Evolutionary conservation across 2,888 invertebrate genomes (phyloP).

Genomic region (Meiosimyza platycephala): DNA sequence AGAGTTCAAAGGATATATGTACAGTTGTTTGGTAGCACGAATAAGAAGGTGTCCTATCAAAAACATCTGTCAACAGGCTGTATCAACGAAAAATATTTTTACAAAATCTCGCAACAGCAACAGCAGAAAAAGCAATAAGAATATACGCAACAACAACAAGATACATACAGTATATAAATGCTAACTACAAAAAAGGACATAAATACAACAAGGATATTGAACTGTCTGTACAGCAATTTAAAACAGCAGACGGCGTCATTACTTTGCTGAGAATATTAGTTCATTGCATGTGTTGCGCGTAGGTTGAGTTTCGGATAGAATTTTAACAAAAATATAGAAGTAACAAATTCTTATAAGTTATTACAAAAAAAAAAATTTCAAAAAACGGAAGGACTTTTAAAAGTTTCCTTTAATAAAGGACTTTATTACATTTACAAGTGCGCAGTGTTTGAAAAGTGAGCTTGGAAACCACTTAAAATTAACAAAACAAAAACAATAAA

Average conservation of each 20-base stretch:
- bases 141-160: background rate
- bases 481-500: background rate
- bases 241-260: background rate
- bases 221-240: constrained; percentile 1
- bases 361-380: background rate
- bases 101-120: background rate
- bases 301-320: constrained; percentile 6
- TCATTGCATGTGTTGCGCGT: background rate
- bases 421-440: background rate
- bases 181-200: no score
- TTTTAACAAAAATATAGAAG: background rate
- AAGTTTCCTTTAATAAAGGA: background rate
- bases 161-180: background rate
- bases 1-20: background rate
- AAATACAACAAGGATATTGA: no score
- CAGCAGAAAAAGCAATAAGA: background rate
- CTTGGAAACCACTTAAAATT: background rate
- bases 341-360: background rate
- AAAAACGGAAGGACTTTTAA: background rate
- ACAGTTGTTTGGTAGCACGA: background rate
- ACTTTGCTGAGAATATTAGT: no score
- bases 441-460: no score
- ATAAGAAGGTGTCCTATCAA: background rate
- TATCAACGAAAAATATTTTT: background rate
- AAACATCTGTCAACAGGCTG: constrained; percentile 19